phyloP scores from a whole-genome alignment of 2,888 invertebrate genomes.

The Lucinisca nassula region DNA sequence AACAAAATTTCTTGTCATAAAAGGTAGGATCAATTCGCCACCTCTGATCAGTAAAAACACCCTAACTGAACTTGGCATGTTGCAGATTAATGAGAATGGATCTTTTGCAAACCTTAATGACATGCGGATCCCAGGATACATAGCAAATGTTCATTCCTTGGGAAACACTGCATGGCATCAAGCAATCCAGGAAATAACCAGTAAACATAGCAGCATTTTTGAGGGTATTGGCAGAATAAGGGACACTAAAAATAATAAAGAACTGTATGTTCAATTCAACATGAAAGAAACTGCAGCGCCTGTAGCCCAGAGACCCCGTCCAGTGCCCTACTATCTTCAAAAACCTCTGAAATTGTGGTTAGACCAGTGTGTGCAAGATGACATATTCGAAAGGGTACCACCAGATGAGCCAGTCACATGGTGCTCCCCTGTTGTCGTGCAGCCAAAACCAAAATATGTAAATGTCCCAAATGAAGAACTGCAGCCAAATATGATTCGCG shows the following conservation, averaged over 20 bases:
- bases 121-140: background rate
- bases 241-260: slow-evolving; percentile 23
- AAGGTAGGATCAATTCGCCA: slow-evolving; percentile 23
- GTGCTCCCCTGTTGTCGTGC: slow-evolving; percentile 41
- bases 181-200: background rate
- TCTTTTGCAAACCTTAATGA: background rate
- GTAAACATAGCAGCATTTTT: slow-evolving; percentile 8
- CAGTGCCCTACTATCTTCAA: slow-evolving; percentile 29
- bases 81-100: background rate
- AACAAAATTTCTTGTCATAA: slow-evolving; percentile 10
- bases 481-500: slow-evolving; percentile 35
- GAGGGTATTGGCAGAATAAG: slow-evolving; percentile 21
- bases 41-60: slow-evolving; percentile 5
- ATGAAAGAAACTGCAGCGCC: slow-evolving; percentile 24
- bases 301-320: slow-evolving; percentile 23
- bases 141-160: background rate
- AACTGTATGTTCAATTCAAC: slow-evolving; percentile 17
- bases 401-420: slow-evolving; percentile 27
- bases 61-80: slow-evolving; percentile 10
- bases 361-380: slow-evolving; percentile 15
- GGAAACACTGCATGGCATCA: background rate
- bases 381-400: slow-evolving; percentile 27
- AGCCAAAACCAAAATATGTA: slow-evolving; percentile 34
- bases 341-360: slow-evolving; percentile 35
- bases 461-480: slow-evolving; percentile 14